Evolutionary conservation across 1,140 invertebrate species (phyloP).

Genomic region (Diorhabda elongata): DNA sequence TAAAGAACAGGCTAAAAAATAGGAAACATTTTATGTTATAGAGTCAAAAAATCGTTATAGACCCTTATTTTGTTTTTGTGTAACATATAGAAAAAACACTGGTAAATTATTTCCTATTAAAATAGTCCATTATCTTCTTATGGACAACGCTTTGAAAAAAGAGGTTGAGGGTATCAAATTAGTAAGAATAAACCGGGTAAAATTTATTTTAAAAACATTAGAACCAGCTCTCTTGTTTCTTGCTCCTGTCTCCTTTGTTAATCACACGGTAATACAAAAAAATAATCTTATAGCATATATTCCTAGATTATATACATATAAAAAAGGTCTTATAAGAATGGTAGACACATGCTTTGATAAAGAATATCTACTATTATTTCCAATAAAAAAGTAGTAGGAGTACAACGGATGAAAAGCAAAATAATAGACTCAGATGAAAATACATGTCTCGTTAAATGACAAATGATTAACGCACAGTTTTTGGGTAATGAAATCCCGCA

Average conservation of each 20-base stretch:
- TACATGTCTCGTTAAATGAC: background rate
- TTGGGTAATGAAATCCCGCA: background rate
- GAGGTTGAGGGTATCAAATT: background rate
- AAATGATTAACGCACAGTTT: background rate
- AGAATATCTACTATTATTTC: background rate
- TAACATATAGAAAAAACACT: background rate
- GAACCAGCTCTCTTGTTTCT: too few species aligned
- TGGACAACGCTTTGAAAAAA: background rate
- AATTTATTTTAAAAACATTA: background rate
- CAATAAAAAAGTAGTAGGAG: too few species aligned
- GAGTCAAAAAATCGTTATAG: background rate
- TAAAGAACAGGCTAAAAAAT: too few species aligned
- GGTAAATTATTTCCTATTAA: conserved; percentile 7
- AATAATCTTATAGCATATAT: conserved; percentile 4
- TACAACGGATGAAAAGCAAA: too few species aligned
- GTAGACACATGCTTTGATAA: background rate
- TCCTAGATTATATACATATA: background rate
- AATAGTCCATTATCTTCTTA: background rate
- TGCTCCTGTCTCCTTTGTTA: background rate
- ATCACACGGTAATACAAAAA: conserved; percentile 1
- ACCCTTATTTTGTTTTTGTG: conserved; percentile 3
- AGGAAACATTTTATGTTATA: too few species aligned
- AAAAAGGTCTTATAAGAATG: conserved; percentile 3
- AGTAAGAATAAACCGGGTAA: background rate
- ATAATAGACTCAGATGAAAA: too few species aligned